phyloP scores from a whole-genome alignment of 1,140 invertebrate species.

The Zaprionus davidi region DNA sequence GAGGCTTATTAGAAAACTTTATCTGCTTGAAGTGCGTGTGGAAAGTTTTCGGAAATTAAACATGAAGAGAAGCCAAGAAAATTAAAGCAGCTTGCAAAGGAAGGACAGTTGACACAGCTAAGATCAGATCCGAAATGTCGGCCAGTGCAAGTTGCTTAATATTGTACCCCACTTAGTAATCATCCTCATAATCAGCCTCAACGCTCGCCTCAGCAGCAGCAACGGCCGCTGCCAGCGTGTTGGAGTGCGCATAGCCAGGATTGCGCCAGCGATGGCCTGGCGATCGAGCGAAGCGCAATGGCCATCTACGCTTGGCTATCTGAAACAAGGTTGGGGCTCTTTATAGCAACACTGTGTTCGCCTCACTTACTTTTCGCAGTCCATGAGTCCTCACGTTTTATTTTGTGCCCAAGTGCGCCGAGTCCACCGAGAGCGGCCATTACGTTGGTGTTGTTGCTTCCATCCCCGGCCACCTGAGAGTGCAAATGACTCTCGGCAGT shows the following conservation, averaged over 20 bases:
- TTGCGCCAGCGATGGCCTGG: constrained; percentile 23
- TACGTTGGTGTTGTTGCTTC: constrained; percentile 75
- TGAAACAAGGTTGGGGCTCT: constrained; percentile 56
- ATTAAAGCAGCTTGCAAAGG: neutral
- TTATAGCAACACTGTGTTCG: constrained; percentile 44
- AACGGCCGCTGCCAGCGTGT: constrained; percentile 49
- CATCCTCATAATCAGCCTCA: constrained; percentile 58
- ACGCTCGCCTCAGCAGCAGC: constrained; percentile 61
- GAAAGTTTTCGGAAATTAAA: constrained; percentile 5
- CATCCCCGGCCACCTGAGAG: constrained; percentile 67
- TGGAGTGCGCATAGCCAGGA: constrained; percentile 16
- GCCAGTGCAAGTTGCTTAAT: neutral
- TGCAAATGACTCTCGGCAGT: constrained; percentile 74
- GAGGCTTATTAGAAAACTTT: constrained; percentile 20
- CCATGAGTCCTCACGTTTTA: constrained; percentile 81
- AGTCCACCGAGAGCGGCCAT: constrained; percentile 71
- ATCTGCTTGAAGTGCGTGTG: neutral
- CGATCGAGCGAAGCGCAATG: constrained; percentile 22
- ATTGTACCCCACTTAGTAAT: constrained; percentile 43
- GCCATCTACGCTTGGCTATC: constrained; percentile 47
- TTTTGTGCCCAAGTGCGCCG: constrained; percentile 69
- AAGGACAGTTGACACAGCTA: neutral
- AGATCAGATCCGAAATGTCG: neutral
- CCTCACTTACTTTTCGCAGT: constrained; percentile 75
- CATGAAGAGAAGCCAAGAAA: neutral